Evolutionary conservation across 1,140 invertebrate species (phyloP).

Genomic region (Aphidius ervi): DNA sequence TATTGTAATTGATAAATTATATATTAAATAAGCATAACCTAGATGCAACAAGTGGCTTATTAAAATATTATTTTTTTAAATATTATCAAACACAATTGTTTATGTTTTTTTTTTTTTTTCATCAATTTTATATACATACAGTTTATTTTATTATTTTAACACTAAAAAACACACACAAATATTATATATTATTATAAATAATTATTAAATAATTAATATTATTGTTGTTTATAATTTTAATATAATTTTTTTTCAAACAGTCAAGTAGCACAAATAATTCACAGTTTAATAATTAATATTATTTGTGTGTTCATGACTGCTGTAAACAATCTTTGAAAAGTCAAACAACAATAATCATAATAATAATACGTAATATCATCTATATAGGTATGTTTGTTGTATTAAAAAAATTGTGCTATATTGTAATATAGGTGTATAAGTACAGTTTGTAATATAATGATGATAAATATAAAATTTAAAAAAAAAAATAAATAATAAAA

Average conservation of each 20-base stretch:
- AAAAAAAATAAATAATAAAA: no score
- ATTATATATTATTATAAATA: not conserved
- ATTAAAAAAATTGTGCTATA: no score
- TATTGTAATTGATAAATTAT: constrained; percentile 31
- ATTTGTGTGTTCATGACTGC: constrained; percentile 23
- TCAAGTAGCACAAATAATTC: not conserved
- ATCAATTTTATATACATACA: no score
- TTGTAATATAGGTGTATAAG: no score
- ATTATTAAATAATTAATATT: constrained; percentile 2
- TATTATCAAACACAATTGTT: no score
- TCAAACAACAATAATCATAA: constrained; percentile 30
- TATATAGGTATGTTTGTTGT: no score
- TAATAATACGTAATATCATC: no score
- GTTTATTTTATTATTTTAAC: no score
- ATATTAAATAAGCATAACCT: constrained; percentile 45
- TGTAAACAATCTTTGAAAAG: constrained; percentile 48
- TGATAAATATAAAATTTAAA: no score
- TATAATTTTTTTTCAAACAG: not conserved
- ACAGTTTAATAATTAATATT: constrained; percentile 8
- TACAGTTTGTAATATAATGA: no score
- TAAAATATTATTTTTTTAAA: constrained; percentile 13
- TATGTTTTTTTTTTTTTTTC: no score
- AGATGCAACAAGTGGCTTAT: constrained; percentile 47
- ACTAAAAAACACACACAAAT: not conserved
- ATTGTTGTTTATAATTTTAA: not conserved